Evolutionary conservation across 2,888 invertebrate genomes (phyloP).

Genomic region (Allygus modestus): DNA sequence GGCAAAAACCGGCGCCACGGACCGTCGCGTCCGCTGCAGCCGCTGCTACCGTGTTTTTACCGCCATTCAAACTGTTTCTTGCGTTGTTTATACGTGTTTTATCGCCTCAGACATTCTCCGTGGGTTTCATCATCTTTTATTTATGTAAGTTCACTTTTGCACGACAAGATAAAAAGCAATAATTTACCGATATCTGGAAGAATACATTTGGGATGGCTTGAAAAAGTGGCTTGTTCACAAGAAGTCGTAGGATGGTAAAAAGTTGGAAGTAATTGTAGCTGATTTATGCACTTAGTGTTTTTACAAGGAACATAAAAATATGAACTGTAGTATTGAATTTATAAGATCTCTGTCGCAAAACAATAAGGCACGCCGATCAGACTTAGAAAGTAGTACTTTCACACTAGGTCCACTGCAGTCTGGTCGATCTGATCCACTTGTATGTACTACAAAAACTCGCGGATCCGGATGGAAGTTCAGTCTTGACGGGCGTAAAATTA

Average conservation of each 20-base stretch:
- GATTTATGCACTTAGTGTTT: not conserved
- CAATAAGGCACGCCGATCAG: too few relatives aligned
- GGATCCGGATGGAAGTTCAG: not conserved
- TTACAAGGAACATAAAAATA: not conserved
- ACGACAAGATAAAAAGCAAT: not conserved
- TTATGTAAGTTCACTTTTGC: not conserved
- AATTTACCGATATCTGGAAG: not conserved
- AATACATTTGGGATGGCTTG: not conserved
- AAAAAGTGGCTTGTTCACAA: too few relatives aligned
- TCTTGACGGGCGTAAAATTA: too few relatives aligned
- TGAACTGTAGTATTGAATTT: not conserved
- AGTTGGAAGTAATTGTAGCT: too few relatives aligned
- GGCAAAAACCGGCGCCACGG: slow-evolving; percentile 21
- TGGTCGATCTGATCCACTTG: not conserved
- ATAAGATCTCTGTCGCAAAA: too few relatives aligned
- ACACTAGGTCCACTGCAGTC: not conserved
- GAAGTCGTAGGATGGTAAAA: too few relatives aligned
- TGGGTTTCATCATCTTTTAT: slow-evolving; percentile 9
- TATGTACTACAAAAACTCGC: not conserved
- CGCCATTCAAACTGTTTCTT: slow-evolving; percentile 14
- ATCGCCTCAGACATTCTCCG: slow-evolving; percentile 8
- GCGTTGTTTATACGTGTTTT: slow-evolving; percentile 27
- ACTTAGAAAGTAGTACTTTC: slow-evolving; percentile 33
- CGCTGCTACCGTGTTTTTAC: not conserved
- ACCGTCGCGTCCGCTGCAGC: not conserved